Base-by-base conservation (phyloP, 1,140 invertebrate species). In the Vanessa atalanta region DNA sequence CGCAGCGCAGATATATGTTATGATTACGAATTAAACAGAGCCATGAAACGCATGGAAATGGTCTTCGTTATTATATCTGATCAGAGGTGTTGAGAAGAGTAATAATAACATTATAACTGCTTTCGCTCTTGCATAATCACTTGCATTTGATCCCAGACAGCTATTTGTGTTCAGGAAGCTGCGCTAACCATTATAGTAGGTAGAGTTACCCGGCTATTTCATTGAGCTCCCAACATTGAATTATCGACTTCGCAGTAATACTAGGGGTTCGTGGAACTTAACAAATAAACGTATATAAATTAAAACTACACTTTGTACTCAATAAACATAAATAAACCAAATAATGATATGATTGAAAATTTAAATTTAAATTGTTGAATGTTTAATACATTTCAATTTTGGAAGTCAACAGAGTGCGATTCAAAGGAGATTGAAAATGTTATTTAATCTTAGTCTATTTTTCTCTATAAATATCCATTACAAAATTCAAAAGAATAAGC, bases 91-190 rank as follows among this genome's bases (percentile, higher is more conserved):
- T 47, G 68, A 70, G 57, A 61, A 53, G 37, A 65, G 66, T 78
- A 75, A 68, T 76, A 75, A 75, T 79, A 75, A 55, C 63, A 72
- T 70, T 68, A 26, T 69, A 78, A 72, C 75, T 78, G 77, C 64
- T 79, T 80, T 79, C 72, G 53, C 53, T 64, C 75, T 78, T 79
- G 72, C 69, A 78, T 74, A 79, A 80, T 83, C 72, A 76, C 77
- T 72, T 76, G 72, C 72, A 80, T 83, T 83, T 70, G 72, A 85
- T 84, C 76, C 77, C 69, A 48, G 75, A 75, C 57, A 60, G 78
- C 79, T 88, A 86, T 87, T 86, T 84, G 64, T 47, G 76, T 81
- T 75, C 81, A 84, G 83, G 85, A 88, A 87, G 78, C 72, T 77
- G 48, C 64, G 72, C 68, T 79, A 77, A 65, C 72, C 51, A 80